A percentile compares a stretch with the other conserved stretches of the same genome.
Conservation (phyloP, 1,140 invertebrate species). For the Penaeus chinensis region DNA sequence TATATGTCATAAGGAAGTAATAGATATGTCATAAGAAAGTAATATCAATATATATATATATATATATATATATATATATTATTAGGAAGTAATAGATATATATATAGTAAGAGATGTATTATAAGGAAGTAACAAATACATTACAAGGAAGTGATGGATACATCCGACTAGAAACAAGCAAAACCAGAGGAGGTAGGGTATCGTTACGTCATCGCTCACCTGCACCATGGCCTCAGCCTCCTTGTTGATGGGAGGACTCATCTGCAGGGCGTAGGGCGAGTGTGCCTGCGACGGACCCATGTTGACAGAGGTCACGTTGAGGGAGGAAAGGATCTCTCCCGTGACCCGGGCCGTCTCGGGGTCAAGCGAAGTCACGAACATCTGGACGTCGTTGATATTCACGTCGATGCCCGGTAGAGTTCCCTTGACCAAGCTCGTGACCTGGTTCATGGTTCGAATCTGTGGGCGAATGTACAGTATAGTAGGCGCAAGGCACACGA, state of each 20-base stretch:
- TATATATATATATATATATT: too few species aligned
- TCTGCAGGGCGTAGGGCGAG: constrained; percentile 59
- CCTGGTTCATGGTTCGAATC: constrained; percentile 63
- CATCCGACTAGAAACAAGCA: too few species aligned
- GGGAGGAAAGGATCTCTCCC: constrained; percentile 59
- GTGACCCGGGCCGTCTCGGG: constrained; percentile 58
- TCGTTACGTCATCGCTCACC: constrained; percentile 19
- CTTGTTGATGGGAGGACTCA: constrained; percentile 60
- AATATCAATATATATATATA: too few species aligned
- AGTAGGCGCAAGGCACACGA: not conserved
- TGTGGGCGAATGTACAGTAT: not conserved
- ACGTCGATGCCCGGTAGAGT: constrained; percentile 54
- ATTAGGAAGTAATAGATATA: too few species aligned
- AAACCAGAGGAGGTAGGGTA: not conserved
- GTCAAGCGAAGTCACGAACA: constrained; percentile 60
- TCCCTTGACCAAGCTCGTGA: constrained; percentile 58
- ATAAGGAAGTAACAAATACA: too few species aligned
- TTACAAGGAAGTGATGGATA: too few species aligned
- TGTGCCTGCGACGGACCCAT: constrained; percentile 60
- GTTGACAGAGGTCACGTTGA: constrained; percentile 64
- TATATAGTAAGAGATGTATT: too few species aligned
- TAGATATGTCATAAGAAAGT: too few species aligned
- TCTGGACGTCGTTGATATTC: constrained; percentile 45
- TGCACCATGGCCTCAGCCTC: constrained; percentile 62
- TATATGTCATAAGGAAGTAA: too few species aligned